phyloP scores from a whole-genome alignment of 2,113 vertebrate genomes.

The Dolichotis patagonum region DNA sequence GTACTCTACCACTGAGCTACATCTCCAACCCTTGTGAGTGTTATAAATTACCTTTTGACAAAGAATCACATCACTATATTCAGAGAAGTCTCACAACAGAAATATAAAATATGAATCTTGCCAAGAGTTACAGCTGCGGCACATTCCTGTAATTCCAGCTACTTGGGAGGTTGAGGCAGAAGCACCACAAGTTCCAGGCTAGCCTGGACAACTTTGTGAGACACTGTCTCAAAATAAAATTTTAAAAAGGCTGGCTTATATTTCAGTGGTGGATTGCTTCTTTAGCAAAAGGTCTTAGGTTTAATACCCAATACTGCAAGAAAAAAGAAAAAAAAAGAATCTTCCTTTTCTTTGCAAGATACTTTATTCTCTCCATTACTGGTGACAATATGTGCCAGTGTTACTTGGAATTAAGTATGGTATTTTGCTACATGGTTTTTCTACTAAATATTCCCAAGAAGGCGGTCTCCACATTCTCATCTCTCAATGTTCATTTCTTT shows the following conservation, averaged over 20 bases:
- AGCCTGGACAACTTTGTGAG: background rate
- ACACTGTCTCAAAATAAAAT: background rate
- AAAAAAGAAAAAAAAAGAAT: background rate
- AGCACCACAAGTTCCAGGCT: background rate
- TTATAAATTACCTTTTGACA: background rate
- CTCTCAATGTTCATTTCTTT: background rate
- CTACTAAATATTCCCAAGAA: background rate
- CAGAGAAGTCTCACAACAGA: background rate
- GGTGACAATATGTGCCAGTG: background rate
- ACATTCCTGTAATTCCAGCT: background rate
- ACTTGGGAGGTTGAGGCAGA: background rate
- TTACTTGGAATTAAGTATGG: background rate
- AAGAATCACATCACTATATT: background rate
- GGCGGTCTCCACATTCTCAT: background rate
- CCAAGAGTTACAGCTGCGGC: background rate
- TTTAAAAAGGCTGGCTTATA: background rate
- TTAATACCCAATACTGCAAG: background rate
- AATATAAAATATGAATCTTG: background rate
- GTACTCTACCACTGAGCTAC: background rate
- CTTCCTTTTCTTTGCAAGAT: background rate
- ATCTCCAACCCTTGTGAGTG: background rate
- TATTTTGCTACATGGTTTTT: background rate
- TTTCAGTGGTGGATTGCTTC: background rate
- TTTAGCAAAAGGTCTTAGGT: background rate
- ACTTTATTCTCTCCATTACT: background rate